Evolutionary conservation across 2,797 vertebrate genomes (phyloP).

Genomic region (Coendou prehensilis): DNA sequence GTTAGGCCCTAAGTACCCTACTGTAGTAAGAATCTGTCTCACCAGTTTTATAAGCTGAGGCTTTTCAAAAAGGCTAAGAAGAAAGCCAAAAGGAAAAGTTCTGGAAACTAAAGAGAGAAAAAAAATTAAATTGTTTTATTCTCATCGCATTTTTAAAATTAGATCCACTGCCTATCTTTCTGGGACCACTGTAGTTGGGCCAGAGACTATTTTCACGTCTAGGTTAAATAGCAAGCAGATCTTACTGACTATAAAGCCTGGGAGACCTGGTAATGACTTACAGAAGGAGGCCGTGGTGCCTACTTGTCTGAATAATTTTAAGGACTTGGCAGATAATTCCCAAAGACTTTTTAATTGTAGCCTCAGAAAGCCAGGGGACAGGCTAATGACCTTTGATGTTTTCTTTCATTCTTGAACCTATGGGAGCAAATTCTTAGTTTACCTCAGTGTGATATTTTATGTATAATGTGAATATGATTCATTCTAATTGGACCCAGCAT

Average conservation of each 20-base stretch:
- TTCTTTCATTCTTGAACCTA: constrained; percentile 59
- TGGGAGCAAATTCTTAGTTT: constrained; percentile 70
- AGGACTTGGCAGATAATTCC: constrained; percentile 80
- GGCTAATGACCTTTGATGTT: constrained; percentile 67
- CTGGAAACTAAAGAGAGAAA: background rate
- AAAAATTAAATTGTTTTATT: constrained; percentile 59
- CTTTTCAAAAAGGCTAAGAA: constrained; percentile 63
- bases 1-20: background rate
- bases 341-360: constrained; percentile 81
- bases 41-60: constrained; percentile 34
- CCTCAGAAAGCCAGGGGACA: constrained; percentile 71
- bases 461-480: constrained; percentile 77
- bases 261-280: constrained; percentile 81
- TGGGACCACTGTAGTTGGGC: background rate
- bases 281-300: constrained; percentile 77
- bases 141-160: constrained; percentile 66
- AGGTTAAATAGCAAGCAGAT: constrained; percentile 79
- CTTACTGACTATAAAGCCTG: constrained; percentile 68
- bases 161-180: constrained; percentile 65
- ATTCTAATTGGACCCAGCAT: constrained; percentile 77
- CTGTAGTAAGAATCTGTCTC: constrained; percentile 37
- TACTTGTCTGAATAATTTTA: constrained; percentile 82
- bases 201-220: constrained; percentile 77
- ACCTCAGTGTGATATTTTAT: constrained; percentile 75
- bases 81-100: constrained; percentile 58